These are phyloP conservation scores for Ciconia stormi DNA, from an alignment of 2,113 vertebrate genomes.

Conservation along the genomic window DNA sequence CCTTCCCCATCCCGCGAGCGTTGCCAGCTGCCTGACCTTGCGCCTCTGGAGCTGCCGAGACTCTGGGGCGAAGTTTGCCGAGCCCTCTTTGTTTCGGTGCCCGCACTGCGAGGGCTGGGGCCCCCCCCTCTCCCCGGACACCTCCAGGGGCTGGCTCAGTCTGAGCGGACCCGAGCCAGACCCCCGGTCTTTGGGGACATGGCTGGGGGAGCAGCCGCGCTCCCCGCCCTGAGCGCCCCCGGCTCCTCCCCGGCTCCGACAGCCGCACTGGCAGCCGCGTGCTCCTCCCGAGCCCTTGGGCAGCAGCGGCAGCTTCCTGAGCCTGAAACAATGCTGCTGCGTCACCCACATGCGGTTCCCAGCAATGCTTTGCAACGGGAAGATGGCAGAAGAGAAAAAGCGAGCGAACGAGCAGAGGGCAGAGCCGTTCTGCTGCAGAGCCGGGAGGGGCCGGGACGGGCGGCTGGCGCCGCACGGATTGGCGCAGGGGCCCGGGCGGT, in stretches of 20 bases:
- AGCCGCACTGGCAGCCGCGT: constrained; percentile 8
- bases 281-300: constrained; percentile 69
- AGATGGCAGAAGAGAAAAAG: constrained; percentile 76
- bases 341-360: constrained; percentile 86
- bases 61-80: constrained; percentile 71
- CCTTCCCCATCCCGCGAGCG: constrained; percentile 19
- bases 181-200: neutral
- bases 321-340: constrained; percentile 83
- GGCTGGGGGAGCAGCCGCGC: neutral
- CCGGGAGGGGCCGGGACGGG: constrained; percentile 51
- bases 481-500: constrained; percentile 41
- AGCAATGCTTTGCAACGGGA: constrained; percentile 86
- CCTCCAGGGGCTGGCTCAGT: neutral
- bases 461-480: constrained; percentile 36
- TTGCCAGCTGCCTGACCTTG: constrained; percentile 76
- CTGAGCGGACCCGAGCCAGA: neutral
- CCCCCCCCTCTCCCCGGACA: neutral
- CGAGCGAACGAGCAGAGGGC: constrained; percentile 58
- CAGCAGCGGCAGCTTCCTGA: constrained; percentile 73
- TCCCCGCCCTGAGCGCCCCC: neutral
- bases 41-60: constrained; percentile 58
- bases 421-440: constrained; percentile 77
- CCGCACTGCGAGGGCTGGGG: constrained; percentile 37
- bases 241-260: neutral
- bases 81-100: constrained; percentile 77